Conservation (phyloP, 2,113 vertebrate species). For the Vireo altiloquus region DNA sequence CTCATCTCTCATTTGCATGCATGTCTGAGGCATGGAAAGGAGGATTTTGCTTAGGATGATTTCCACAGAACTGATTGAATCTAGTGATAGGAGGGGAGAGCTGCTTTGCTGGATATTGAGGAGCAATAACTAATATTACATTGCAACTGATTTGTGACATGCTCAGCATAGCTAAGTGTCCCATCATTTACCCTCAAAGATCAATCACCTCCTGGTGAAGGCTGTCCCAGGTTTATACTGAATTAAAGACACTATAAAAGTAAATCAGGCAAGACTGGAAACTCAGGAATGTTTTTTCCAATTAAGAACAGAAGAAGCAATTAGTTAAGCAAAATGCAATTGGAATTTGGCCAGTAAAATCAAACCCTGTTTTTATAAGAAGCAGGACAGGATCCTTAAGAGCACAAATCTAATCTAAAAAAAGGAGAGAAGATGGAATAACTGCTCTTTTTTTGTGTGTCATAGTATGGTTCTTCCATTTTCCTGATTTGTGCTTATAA, state of each 20-base stretch:
- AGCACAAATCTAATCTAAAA: not conserved
- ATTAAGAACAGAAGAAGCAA: constrained; percentile 18
- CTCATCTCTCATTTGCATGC: not conserved
- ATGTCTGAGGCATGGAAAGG: not conserved
- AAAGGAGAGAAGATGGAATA: not conserved
- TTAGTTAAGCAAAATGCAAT: constrained; percentile 30
- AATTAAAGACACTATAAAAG: not conserved
- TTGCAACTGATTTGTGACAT: not conserved
- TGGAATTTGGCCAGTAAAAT: constrained; percentile 39
- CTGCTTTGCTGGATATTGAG: not conserved
- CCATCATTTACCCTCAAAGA: not conserved
- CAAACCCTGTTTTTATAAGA: not conserved
- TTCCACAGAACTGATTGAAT: not conserved
- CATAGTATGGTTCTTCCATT: not conserved
- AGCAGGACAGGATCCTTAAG: not conserved
- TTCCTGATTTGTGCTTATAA: constrained; percentile 7
- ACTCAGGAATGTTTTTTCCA: not conserved
- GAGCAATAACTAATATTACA: not conserved
- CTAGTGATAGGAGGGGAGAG: rapidly evolving
- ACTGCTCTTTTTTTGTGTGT: not conserved
- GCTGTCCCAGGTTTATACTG: not conserved
- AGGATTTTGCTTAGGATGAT: not conserved
- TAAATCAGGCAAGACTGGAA: not conserved
- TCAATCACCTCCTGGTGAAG: not conserved
- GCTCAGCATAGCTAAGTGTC: not conserved